These are phyloP conservation scores for Himalopsyche tibetana DNA, from an alignment of 2,888 invertebrate species.

Conservation along the genomic window DNA sequence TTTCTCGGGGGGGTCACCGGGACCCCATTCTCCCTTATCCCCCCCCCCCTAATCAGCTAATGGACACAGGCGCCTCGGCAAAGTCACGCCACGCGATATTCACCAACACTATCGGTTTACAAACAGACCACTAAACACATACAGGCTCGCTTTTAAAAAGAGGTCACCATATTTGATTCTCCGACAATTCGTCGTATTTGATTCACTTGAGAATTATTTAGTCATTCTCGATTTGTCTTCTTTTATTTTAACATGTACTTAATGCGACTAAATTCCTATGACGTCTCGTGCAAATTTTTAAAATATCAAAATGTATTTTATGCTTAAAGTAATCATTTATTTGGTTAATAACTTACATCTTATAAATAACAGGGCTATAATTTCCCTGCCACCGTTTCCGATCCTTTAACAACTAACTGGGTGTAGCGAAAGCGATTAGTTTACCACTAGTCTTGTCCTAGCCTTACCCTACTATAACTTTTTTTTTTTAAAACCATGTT, in stretches of 20 bases:
- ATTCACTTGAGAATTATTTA: slow-evolving; percentile 15
- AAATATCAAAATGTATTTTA: too few species aligned
- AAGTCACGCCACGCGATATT: slow-evolving; percentile 57
- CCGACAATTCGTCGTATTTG: slow-evolving; percentile 17
- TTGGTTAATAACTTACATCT: too few species aligned
- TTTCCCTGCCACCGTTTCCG: too few species aligned
- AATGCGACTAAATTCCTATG: too few species aligned
- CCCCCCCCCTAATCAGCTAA: slow-evolving; percentile 58
- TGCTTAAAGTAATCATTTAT: too few species aligned
- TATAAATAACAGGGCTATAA: too few species aligned
- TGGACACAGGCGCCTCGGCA: slow-evolving; percentile 58
- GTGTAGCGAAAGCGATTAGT: too few species aligned
- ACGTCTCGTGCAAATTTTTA: too few species aligned
- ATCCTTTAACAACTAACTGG: too few species aligned
- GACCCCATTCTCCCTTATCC: slow-evolving; percentile 3
- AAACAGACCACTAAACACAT: slow-evolving; percentile 20
- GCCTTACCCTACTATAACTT: too few species aligned
- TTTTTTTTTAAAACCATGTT: too few species aligned
- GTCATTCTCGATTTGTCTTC: slow-evolving; percentile 27
- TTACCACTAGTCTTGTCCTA: too few species aligned
- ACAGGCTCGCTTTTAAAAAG: slow-evolving; percentile 7
- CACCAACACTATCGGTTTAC: slow-evolving; percentile 38
- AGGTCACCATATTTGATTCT: not conserved
- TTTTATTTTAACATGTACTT: not conserved
- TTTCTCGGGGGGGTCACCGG: slow-evolving; percentile 15